phyloP scores from a whole-genome alignment of 1,140 invertebrate genomes.

The Conopomorpha cramerella region DNA sequence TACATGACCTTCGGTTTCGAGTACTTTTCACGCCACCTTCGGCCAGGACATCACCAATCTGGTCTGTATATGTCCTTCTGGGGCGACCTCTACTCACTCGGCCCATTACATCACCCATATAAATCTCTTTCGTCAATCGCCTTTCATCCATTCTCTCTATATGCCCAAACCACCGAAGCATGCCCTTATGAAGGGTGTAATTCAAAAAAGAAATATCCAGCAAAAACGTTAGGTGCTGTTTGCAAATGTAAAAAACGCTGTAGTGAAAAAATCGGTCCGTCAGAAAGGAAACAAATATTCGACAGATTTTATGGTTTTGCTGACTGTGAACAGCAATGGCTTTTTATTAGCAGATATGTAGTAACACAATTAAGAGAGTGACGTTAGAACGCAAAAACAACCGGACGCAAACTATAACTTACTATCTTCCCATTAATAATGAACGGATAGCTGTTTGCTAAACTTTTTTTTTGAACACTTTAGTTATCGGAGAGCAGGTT shows the following conservation, averaged over 20 bases:
- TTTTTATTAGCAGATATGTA: slow-evolving; percentile 8
- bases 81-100: too few species aligned
- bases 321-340: slow-evolving; percentile 10
- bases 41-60: too few species aligned
- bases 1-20: too few species aligned
- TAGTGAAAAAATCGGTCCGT: slow-evolving; percentile 4
- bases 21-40: too few species aligned
- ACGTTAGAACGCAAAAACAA: slow-evolving; percentile 11
- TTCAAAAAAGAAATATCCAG: slow-evolving; percentile 6
- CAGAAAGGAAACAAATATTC: slow-evolving; percentile 6
- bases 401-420: slow-evolving; percentile 11
- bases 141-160: too few species aligned
- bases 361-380: slow-evolving; percentile 11
- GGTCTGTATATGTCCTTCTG: too few species aligned
- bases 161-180: too few species aligned
- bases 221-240: slow-evolving; percentile 7
- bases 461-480: too few species aligned
- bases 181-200: slow-evolving; percentile 4
- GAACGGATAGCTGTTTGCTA: too few species aligned
- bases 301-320: slow-evolving; percentile 8
- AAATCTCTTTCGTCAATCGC: too few species aligned
- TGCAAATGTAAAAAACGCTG: slow-evolving; percentile 12
- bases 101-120: too few species aligned
- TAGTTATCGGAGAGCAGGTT: too few species aligned
- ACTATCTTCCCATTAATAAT: slow-evolving; percentile 8